These are phyloP conservation scores for Bombus huntii DNA, from an alignment of 1,140 invertebrate species.

Conservation along the genomic window DNA sequence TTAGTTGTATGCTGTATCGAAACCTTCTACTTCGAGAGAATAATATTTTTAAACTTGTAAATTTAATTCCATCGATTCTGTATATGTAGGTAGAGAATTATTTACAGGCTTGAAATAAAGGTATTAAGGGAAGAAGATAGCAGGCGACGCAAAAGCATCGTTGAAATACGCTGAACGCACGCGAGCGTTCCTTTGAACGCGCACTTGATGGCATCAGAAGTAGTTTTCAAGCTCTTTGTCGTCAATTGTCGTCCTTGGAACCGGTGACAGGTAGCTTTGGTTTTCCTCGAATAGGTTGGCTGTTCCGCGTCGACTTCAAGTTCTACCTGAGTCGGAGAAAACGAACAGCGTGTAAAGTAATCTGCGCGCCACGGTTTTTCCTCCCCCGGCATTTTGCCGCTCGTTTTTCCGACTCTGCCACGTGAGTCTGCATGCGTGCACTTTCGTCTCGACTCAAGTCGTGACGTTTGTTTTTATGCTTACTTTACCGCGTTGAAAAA, in stretches of 20 bases:
- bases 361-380: constrained; percentile 24
- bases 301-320: constrained; percentile 11
- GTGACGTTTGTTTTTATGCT: constrained; percentile 57
- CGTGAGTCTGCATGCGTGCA: constrained; percentile 31
- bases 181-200: too few species aligned
- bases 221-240: neutral
- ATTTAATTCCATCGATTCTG: neutral
- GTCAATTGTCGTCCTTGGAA: neutral
- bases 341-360: constrained; percentile 11
- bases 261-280: neutral
- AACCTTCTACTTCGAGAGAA: neutral
- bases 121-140: too few species aligned
- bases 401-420: constrained; percentile 41
- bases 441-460: constrained; percentile 31
- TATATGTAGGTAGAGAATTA: too few species aligned
- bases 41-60: neutral
- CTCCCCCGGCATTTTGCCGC: constrained; percentile 34
- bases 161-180: too few species aligned
- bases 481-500: constrained; percentile 47
- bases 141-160: too few species aligned
- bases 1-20: too few species aligned
- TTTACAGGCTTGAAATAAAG: too few species aligned
- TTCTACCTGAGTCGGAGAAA: constrained; percentile 1
- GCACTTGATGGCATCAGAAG: neutral
- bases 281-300: constrained; percentile 26